Conservation (phyloP, 2,797 vertebrate species). For the Hypotaenidia philippensis region DNA sequence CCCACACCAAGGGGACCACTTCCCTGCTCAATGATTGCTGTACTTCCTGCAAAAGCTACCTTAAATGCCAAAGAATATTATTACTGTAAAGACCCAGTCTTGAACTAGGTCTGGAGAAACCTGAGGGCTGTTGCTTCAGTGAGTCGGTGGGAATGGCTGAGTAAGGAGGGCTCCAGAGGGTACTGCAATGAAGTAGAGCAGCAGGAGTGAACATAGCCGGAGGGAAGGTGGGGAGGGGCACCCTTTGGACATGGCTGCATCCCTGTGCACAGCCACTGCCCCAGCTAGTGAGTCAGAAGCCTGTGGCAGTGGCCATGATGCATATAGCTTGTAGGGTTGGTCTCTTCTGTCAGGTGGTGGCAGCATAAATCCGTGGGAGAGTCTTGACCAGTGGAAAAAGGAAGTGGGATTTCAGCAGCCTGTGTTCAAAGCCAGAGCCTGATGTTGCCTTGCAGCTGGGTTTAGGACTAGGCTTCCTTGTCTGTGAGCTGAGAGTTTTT, state of each 20-base stretch:
- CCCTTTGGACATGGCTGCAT: background rate
- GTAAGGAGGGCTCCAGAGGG: background rate
- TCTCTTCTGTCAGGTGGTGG: constrained; percentile 50
- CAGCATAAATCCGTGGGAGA: constrained; percentile 45
- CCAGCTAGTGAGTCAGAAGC: fast-evolving
- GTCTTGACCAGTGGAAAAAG: background rate
- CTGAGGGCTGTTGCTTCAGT: background rate
- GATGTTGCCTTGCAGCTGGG: background rate
- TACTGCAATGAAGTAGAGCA: background rate
- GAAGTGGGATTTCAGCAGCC: background rate
- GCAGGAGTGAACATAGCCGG: fast-evolving
- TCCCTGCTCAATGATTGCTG: background rate
- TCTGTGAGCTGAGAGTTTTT: background rate
- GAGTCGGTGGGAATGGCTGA: background rate
- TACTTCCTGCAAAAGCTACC: constrained; percentile 8
- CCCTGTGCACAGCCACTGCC: background rate
- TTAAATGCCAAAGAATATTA: background rate
- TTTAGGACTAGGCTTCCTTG: background rate
- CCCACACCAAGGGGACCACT: background rate
- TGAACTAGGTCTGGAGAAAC: background rate
- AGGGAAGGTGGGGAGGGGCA: background rate
- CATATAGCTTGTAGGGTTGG: background rate
- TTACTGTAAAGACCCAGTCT: background rate
- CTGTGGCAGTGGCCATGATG: fast-evolving
- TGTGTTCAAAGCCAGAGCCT: background rate